Base-by-base conservation (phyloP, 1,140 invertebrate species). In the Wiebesia pumilae region DNA sequence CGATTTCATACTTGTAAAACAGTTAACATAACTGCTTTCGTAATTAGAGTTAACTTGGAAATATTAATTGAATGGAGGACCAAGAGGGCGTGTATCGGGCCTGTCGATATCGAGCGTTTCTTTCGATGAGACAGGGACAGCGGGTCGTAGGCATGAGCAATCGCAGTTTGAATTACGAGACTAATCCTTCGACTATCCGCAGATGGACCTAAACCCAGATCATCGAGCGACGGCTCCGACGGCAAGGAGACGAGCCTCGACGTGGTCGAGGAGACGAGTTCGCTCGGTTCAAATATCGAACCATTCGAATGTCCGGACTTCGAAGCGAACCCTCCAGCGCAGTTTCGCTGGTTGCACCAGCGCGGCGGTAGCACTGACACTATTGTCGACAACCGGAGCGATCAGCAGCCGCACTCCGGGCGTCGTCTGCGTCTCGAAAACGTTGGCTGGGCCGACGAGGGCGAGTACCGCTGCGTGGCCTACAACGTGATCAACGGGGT, bases 301-400 rank as follows among this genome's bases (percentile, higher is more conserved):
- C 95, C 95, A 0, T 95, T 98, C 89, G 96, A 96, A 87, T 98
- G 97, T 90, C 95, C 95, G 35, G 97, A 97, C 81, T 93, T 92
- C 77, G 97, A 98, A 87, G 97, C 97, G 0, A 98, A 98, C 93
- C 97, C 97, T 6, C 92, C 95, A 24, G 97, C 97, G 0, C 95
- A 95, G 21, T 98, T 97, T 91, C 90, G 90, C 75, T 94, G 93
- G 93, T 83, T 92, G 33, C 92, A 93, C 69, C 73, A 92, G 0
- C 92, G 91, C 54, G 92, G 93, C 79, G 91, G 91, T 24, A 90
- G 89, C 24, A 90, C 91, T n/a, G 90, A 92, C 58, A 87, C 88
- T 2, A 90, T 93, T 65, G 90, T 92, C 51, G 92, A 93, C 7
- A n/a, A 6, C 77, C 77, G 77, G n/a, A 10, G 21, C 38, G 38